These are phyloP conservation scores for Uloborus plumipes DNA, from an alignment of 2,888 invertebrate species.

Conservation along the genomic window DNA sequence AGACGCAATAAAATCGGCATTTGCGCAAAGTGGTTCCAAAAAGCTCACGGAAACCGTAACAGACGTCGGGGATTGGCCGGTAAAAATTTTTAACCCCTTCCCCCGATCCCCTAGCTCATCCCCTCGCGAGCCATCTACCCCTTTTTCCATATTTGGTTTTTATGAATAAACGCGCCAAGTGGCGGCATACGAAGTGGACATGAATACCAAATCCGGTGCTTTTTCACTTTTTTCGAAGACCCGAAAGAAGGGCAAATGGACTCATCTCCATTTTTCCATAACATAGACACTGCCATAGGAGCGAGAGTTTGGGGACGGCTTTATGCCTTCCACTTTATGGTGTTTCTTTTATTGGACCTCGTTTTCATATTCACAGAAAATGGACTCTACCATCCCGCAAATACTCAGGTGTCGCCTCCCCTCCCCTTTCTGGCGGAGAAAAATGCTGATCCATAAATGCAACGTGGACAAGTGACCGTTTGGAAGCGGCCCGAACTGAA, in stretches of 20 bases:
- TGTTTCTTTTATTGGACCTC: constrained; percentile 61
- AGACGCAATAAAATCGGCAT: neutral
- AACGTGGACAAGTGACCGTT: constrained; percentile 20
- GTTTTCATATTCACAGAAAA: constrained; percentile 59
- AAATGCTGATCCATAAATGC: constrained; percentile 11
- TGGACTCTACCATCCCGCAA: constrained; percentile 4
- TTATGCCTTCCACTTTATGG: constrained; percentile 55
- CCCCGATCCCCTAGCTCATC: neutral
- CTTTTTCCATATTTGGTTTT: constrained; percentile 46
- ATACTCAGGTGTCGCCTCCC: constrained; percentile 28
- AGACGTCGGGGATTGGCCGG: constrained; percentile 1
- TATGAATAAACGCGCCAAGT: constrained; percentile 48
- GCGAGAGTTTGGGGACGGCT: constrained; percentile 29
- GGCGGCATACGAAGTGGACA: constrained; percentile 59
- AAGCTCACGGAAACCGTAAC: neutral
- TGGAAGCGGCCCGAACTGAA: constrained; percentile 54
- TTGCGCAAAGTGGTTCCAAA: constrained; percentile 4
- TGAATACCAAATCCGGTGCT: constrained; percentile 47
- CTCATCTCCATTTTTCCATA: constrained; percentile 13
- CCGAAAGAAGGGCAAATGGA: too few relatives aligned
- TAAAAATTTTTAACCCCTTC: constrained; percentile 1
- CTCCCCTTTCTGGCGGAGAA: constrained; percentile 15
- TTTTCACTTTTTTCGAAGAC: too few relatives aligned
- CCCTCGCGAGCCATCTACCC: constrained; percentile 1
- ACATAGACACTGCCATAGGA: constrained; percentile 43